These are phyloP conservation scores for Pelvicachromis taeniatus DNA, from an alignment of 2,113 vertebrate species.

Conservation along the genomic window DNA sequence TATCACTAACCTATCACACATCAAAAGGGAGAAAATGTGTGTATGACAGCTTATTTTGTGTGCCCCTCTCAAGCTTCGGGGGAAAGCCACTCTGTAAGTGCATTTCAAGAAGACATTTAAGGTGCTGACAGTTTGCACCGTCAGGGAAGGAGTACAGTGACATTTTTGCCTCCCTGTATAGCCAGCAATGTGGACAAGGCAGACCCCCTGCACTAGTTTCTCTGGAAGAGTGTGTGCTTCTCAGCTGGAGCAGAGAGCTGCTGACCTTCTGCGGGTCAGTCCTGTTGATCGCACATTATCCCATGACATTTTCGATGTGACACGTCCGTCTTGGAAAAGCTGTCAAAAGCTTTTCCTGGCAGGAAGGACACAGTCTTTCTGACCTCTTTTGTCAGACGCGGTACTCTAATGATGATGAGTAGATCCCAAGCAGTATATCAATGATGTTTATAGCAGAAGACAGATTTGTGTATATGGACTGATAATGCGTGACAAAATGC, in stretches of 20 bases:
- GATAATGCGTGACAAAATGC: neutral
- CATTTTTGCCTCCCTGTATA: slow-evolving; percentile 40
- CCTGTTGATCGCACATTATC: slow-evolving; percentile 72
- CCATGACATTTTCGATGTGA: slow-evolving; percentile 70
- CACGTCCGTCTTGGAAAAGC: slow-evolving; percentile 45
- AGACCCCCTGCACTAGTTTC: slow-evolving; percentile 14
- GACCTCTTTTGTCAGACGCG: slow-evolving; percentile 35
- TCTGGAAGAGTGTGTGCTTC: slow-evolving; percentile 12
- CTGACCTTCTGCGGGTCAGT: slow-evolving; percentile 67
- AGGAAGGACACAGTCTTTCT: slow-evolving; percentile 41
- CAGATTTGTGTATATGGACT: neutral
- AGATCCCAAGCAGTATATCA: slow-evolving; percentile 6
- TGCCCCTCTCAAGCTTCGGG: slow-evolving; percentile 10
- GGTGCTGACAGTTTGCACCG: slow-evolving; percentile 32
- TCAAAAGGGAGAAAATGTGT: neutral
- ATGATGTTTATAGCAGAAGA: neutral
- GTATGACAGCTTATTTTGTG: slow-evolving; percentile 16
- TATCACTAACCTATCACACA: slow-evolving; percentile 20
- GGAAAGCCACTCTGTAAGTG: neutral
- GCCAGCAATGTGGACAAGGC: slow-evolving; percentile 30
- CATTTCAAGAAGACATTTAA: slow-evolving; percentile 27
- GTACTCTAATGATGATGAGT: slow-evolving; percentile 23
- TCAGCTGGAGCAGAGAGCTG: slow-evolving; percentile 42
- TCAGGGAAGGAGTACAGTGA: slow-evolving; percentile 11
- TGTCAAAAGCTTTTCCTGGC: slow-evolving; percentile 45